These are phyloP conservation scores for Drosophila chauvacae DNA, from an alignment of 1,140 invertebrate species.

Conservation along the genomic window DNA sequence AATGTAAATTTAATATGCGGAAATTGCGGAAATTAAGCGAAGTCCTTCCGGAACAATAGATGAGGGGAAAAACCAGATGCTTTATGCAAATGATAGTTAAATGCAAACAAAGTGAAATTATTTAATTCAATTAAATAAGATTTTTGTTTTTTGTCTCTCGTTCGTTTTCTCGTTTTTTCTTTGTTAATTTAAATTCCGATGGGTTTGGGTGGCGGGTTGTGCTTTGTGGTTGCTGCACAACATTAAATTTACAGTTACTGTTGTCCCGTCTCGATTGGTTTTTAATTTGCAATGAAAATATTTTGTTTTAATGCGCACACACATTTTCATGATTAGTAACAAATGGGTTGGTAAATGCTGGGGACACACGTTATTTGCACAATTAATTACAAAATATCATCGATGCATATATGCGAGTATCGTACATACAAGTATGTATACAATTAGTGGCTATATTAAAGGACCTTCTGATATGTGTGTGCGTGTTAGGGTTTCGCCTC, in stretches of 20 bases:
- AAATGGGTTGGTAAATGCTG: slow-evolving; percentile 76
- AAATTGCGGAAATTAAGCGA: slow-evolving; percentile 44
- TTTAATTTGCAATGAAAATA: slow-evolving; percentile 50
- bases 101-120: slow-evolving; percentile 79
- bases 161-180: slow-evolving; percentile 15
- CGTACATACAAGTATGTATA: slow-evolving; percentile 27
- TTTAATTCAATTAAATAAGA: slow-evolving; percentile 82
- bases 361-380: slow-evolving; percentile 74
- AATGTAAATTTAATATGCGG: slow-evolving; percentile 58
- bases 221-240: slow-evolving; percentile 48
- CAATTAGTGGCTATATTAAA: slow-evolving; percentile 40
- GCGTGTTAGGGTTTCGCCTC: slow-evolving; percentile 16
- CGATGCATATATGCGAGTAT: slow-evolving; percentile 57
- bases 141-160: slow-evolving; percentile 59
- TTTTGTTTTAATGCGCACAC: slow-evolving; percentile 32
- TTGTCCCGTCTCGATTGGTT: slow-evolving; percentile 16
- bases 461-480: slow-evolving; percentile 57
- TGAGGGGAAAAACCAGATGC: slow-evolving; percentile 39
- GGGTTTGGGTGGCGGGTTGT: slow-evolving; percentile 9
- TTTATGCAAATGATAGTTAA: slow-evolving; percentile 61
- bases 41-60: slow-evolving; percentile 9
- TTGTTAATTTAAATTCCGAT: slow-evolving; percentile 45
- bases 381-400: slow-evolving; percentile 68
- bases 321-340: slow-evolving; percentile 70
- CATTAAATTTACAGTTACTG: slow-evolving; percentile 43